phyloP scores from a whole-genome alignment of 1,140 invertebrate genomes.

The Latrodectus geometricus region DNA sequence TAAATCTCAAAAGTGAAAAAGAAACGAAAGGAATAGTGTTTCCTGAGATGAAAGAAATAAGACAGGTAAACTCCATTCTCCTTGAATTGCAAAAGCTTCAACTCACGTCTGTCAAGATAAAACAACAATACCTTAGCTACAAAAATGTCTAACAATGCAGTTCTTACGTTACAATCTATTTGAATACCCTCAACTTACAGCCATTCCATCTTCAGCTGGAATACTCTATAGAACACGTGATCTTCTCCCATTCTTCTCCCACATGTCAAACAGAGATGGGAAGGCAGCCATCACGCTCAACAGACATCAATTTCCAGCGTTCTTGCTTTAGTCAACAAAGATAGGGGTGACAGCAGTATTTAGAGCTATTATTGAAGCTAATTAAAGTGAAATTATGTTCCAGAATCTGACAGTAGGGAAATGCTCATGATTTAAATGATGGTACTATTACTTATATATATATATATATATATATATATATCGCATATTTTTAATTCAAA shows the following conservation, averaged over 20 bases:
- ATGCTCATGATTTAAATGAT: neutral
- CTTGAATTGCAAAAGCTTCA: neutral
- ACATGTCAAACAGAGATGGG: conserved; percentile 8
- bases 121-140: conserved; percentile 29
- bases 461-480: too few relatives aligned
- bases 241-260: neutral
- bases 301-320: neutral
- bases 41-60: conserved; percentile 1
- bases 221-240: neutral
- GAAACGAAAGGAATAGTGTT: neutral
- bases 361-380: neutral
- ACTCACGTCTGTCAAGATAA: conserved; percentile 23
- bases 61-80: neutral
- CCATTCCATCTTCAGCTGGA: conserved; percentile 15
- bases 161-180: conserved; percentile 16
- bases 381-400: neutral
- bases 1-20: neutral
- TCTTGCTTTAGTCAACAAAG: neutral
- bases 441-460: too few relatives aligned
- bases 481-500: too few relatives aligned
- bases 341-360: neutral
- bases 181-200: conserved; percentile 5
- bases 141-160: conserved; percentile 8
- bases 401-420: neutral
- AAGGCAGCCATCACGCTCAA: conserved; percentile 6